phyloP scores from a whole-genome alignment of 1,140 invertebrate genomes.

The Conus ventricosus region DNA sequence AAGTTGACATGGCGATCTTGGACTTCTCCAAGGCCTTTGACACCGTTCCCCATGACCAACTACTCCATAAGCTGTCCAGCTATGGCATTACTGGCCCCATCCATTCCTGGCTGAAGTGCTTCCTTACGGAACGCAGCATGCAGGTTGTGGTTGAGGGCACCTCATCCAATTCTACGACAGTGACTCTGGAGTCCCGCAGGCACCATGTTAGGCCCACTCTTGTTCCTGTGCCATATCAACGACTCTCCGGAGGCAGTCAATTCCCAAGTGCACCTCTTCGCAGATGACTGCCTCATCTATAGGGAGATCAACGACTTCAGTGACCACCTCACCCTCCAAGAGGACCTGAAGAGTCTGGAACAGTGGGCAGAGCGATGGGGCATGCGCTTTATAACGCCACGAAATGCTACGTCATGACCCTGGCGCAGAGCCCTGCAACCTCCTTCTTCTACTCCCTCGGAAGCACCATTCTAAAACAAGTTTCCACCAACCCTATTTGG shows the following conservation, averaged over 20 bases:
- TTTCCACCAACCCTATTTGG: neutral
- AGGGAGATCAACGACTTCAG: neutral
- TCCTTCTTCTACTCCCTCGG: neutral
- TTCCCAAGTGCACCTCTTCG: no score
- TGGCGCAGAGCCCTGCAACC: neutral
- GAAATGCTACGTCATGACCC: neutral
- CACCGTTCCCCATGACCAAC: no score
- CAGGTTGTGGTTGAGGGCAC: conserved; percentile 17
- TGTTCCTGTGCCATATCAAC: no score
- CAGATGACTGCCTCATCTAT: neutral
- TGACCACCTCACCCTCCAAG: no score
- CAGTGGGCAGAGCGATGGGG: neutral
- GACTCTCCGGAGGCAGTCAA: no score
- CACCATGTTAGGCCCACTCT: no score
- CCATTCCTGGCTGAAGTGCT: conserved; percentile 37
- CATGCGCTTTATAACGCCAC: no score
- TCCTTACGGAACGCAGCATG: conserved; percentile 44
- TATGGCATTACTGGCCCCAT: conserved; percentile 38
- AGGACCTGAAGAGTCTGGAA: neutral
- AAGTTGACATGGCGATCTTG: no score
- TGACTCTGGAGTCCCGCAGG: no score
- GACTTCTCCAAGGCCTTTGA: no score
- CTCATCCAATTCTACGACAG: neutral
- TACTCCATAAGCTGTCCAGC: neutral
- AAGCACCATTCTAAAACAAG: neutral